Conservation (phyloP, 1,140 invertebrate genomes). For the Drosophila pachea region DNA sequence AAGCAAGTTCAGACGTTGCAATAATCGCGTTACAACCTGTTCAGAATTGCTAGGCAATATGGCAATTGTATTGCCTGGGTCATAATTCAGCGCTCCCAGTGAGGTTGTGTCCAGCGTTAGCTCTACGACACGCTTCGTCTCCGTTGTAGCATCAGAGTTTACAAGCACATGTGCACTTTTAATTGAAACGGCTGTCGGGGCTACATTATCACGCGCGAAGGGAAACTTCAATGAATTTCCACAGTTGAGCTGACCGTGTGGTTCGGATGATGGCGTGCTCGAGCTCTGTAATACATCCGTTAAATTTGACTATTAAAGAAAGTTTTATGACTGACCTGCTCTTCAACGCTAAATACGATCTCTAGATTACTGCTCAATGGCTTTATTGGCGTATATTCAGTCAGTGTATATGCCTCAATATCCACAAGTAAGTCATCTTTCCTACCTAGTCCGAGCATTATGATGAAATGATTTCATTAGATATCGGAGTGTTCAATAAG, state of each 20-base stretch:
- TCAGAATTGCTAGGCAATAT: constrained; percentile 57
- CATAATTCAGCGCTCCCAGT: constrained; percentile 23
- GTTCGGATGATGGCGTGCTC: neutral
- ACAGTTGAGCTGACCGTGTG: constrained; percentile 53
- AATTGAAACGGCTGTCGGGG: constrained; percentile 33
- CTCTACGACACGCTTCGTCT: constrained; percentile 59
- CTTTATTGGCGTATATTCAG: constrained; percentile 61
- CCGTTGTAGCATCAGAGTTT: constrained; percentile 25
- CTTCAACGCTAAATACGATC: constrained; percentile 24
- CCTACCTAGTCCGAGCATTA: constrained; percentile 13
- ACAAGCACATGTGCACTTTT: constrained; percentile 42
- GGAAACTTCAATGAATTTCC: constrained; percentile 47
- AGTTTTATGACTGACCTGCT: constrained; percentile 26
- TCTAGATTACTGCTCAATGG: constrained; percentile 52
- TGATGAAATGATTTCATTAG: neutral
- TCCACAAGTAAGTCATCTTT: constrained; percentile 22
- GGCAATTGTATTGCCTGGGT: constrained; percentile 69
- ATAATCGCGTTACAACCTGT: constrained; percentile 32
- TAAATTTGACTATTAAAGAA: neutral
- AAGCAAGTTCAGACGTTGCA: constrained; percentile 42
- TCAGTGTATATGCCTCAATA: constrained; percentile 46
- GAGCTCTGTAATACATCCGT: constrained; percentile 14
- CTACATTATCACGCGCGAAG: constrained; percentile 34
- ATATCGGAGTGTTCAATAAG: neutral
- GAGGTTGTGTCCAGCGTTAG: constrained; percentile 40